Percentiles rank a stretch among this genome's conserved stretches.
phyloP scores from a whole-genome alignment of 2,888 invertebrate genomes.

The Limnephilus lunatus region DNA sequence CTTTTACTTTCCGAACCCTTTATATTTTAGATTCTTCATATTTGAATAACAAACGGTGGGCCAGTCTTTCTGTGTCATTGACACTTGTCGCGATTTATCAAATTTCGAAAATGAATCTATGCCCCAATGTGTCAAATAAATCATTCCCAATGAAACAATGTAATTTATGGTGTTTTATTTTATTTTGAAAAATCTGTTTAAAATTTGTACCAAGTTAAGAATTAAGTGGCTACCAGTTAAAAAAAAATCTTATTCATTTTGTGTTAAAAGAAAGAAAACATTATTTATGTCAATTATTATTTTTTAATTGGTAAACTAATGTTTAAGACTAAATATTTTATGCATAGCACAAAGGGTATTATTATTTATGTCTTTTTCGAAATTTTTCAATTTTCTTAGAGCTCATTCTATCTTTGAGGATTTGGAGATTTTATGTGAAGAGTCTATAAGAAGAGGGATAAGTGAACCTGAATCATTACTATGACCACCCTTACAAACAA shows the following conservation, averaged over 20 bases:
- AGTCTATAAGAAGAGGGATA: neutral
- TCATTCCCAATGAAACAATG: neutral
- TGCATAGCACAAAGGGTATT: too few species aligned
- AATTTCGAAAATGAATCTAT: neutral
- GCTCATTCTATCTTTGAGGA: neutral
- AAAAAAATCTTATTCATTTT: neutral
- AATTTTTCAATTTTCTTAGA: neutral
- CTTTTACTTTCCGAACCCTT: neutral
- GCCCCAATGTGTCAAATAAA: neutral
- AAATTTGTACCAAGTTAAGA: neutral
- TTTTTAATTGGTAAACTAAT: too few species aligned
- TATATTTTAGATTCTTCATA: conserved; percentile 3
- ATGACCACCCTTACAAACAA: too few species aligned
- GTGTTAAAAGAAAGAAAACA: neutral
- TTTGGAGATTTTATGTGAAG: neutral
- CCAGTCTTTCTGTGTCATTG: conserved; percentile 29
- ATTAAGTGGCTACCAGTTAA: neutral
- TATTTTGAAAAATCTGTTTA: neutral
- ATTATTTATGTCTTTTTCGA: neutral
- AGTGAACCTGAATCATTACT: too few species aligned
- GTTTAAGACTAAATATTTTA: too few species aligned
- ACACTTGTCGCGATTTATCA: conserved; percentile 39
- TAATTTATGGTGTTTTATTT: neutral
- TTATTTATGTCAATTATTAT: neutral
- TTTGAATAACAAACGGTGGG: conserved; percentile 40